These are phyloP conservation scores for Grus americana DNA, from an alignment of 2,113 vertebrate species.

Conservation along the genomic window DNA sequence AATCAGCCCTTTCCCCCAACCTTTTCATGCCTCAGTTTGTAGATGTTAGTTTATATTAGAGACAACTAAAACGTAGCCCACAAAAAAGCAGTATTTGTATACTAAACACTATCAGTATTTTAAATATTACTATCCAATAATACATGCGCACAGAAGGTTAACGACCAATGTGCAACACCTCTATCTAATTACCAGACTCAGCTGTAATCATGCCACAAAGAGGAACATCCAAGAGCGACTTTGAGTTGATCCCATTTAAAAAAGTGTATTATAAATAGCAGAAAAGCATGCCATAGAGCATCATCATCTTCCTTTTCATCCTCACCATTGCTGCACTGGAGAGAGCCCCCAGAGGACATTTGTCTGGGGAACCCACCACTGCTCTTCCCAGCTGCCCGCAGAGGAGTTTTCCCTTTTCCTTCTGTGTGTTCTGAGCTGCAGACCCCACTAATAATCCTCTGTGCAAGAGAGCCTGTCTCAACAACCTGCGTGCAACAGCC, in stretches of 20 bases:
- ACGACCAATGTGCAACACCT: neutral
- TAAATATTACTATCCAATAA: neutral
- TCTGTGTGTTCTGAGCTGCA: neutral
- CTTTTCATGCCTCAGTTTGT: neutral
- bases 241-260: neutral
- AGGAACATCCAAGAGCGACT: neutral
- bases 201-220: neutral
- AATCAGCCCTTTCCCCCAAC: neutral
- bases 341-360: neutral
- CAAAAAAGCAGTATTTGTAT: neutral
- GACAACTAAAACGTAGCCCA: neutral
- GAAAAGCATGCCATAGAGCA: neutral
- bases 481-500: neutral
- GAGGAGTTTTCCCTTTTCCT: neutral
- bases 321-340: neutral
- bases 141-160: neutral
- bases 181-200: neutral
- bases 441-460: neutral
- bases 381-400: neutral
- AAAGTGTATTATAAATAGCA: neutral
- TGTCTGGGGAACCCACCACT: neutral
- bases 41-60: neutral
- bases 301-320: neutral
- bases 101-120: neutral
- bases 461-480: neutral